A percentile compares a stretch with the other conserved stretches of the same genome.
phyloP scores from a whole-genome alignment of 2,797 vertebrate genomes.

The Gallinago stenura region DNA sequence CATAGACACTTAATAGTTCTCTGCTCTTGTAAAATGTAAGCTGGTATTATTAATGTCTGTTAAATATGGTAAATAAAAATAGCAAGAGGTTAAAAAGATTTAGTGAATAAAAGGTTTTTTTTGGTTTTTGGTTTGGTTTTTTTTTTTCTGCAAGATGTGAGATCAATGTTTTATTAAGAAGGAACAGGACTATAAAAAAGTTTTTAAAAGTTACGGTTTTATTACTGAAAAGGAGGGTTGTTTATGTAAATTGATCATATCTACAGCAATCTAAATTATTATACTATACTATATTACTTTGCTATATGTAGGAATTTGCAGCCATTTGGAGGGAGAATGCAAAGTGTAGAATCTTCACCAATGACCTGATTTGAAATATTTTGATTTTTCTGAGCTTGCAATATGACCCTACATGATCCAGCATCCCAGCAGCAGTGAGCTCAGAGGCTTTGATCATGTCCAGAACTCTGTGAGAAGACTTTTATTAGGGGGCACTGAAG shows the following conservation, averaged over 20 bases:
- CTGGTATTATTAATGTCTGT: not conserved
- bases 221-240: not conserved
- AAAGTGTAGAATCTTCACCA: not conserved
- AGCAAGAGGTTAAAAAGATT: not conserved
- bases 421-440: not conserved
- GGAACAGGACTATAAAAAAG: not conserved
- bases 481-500: not conserved
- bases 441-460: not conserved
- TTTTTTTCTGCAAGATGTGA: accelerated
- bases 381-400: not conserved
- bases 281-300: not conserved
- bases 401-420: not conserved
- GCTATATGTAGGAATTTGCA: not conserved
- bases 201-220: accelerated
- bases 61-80: not conserved
- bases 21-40: not conserved
- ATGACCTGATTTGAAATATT: not conserved
- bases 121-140: too few relatives aligned
- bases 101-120: not conserved
- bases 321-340: not conserved
- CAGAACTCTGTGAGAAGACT: not conserved
- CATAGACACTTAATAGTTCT: not conserved
- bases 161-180: not conserved
- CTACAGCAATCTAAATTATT: not conserved
- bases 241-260: not conserved